Evolutionary conservation across 2,888 invertebrate genomes (phyloP), one percentile per base, ranked within the genome.

Genomic region (Drosophila buzzatii): DNA sequence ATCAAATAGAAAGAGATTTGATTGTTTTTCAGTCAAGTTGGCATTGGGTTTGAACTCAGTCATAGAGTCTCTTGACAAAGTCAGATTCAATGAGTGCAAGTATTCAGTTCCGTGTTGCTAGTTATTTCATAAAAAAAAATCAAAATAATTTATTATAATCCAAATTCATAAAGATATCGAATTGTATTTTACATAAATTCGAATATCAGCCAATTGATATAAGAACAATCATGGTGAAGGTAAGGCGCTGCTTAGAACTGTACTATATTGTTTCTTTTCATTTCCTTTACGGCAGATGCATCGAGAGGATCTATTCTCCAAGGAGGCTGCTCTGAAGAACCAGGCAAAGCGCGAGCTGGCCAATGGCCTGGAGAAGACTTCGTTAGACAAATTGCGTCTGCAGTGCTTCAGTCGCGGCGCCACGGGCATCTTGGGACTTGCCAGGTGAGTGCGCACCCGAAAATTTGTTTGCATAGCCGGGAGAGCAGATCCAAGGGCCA

Each of bases 401-500:
- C 94, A 97, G 76, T 98, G 98, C 92, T 94, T 98, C 60, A 94
- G 96, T 1, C 94, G 98, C 70, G 99, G 99, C 23, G 96, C 98
- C 35, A 95, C 95, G 33, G 98, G 98, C 61, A 98, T 99, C 91
- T 94, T 98, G 87, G 97, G 97, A 2, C 94, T 99, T 53, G 97
- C 96, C 86, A 96, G 97, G 97, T 97, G 92, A 93, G 93, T 91
- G 93, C 91, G 44, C 35, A 16, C 51, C 59, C 33, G 8, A 20
- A 23, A 27, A 33, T 69, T 47, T 42, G 70, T 73, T 63, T 74
- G 61, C 61, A 55, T 67, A 69, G 65, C 31, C 45, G 18, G 14
- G 23, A 2, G 14, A 18, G 23, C 45, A 45, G 8, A 39, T 2
- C 23, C 12, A 10, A 18, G 42, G 20, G 23, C 23, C 14, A 35